Conservation (phyloP, 2,113 vertebrate genomes). For the Clinocottus analis region DNA sequence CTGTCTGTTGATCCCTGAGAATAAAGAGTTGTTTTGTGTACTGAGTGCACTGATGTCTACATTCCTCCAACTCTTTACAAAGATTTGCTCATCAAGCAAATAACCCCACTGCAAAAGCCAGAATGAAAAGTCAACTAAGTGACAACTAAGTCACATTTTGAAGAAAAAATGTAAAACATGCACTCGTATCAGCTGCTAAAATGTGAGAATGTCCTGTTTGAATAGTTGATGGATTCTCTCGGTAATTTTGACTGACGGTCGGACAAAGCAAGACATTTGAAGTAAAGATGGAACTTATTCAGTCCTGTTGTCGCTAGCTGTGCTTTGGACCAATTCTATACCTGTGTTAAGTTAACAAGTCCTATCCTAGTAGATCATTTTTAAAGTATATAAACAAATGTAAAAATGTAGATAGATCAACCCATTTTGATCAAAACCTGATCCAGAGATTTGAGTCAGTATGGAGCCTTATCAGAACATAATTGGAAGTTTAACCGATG, state of each 20-base stretch:
- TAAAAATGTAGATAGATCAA: no score
- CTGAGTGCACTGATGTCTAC: slow-evolving; percentile 34
- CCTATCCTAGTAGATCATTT: background rate
- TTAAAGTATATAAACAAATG: background rate
- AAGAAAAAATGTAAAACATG: background rate
- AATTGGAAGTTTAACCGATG: background rate
- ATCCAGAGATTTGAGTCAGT: no score
- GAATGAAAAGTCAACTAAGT: background rate
- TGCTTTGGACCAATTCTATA: background rate
- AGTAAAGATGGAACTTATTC: background rate
- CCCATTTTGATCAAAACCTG: no score
- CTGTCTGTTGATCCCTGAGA: slow-evolving; percentile 15
- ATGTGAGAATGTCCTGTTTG: background rate
- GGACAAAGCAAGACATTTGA: background rate
- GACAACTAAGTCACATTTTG: background rate
- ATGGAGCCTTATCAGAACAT: background rate
- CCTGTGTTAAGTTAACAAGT: background rate
- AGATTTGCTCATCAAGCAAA: background rate
- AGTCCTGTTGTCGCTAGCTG: background rate
- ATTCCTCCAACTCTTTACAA: slow-evolving; percentile 13
- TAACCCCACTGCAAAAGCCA: slow-evolving; percentile 1
- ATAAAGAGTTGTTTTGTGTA: slow-evolving; percentile 22
- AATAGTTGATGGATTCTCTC: background rate
- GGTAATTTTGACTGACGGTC: background rate
- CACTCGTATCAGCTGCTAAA: background rate